phyloP scores from a whole-genome alignment of 1,140 invertebrate genomes.

The Drosophila serrata region DNA sequence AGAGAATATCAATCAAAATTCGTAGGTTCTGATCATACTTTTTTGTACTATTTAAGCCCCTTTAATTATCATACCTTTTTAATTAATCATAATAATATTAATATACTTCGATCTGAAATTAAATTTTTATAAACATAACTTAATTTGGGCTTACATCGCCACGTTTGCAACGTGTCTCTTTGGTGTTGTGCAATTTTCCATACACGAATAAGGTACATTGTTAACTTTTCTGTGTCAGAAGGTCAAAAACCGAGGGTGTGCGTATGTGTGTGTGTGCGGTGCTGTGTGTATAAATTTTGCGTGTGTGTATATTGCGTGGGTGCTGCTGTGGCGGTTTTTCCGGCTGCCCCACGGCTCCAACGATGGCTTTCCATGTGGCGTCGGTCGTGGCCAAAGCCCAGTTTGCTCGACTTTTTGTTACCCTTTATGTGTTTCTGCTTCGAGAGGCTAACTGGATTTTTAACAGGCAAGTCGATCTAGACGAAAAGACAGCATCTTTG shows the following conservation, averaged over 20 bases:
- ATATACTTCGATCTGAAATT: not conserved
- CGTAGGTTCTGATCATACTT: not conserved
- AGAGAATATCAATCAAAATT: not conserved
- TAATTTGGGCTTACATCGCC: constrained; percentile 35
- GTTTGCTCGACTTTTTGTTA: not conserved
- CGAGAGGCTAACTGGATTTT: not conserved
- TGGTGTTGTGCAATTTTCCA: constrained; percentile 27
- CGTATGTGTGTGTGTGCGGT: constrained; percentile 9
- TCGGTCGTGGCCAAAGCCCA: not conserved
- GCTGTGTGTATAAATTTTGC: constrained; percentile 10
- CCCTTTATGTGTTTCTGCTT: not conserved
- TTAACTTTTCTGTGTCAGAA: constrained; percentile 43
- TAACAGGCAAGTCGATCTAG: not conserved
- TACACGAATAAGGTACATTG: constrained; percentile 18
- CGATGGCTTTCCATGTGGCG: constrained; percentile 10
- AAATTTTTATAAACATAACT: not conserved
- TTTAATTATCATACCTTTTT: not conserved
- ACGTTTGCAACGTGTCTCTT: not conserved
- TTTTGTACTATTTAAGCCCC: not conserved
- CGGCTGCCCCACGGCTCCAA: constrained; percentile 7
- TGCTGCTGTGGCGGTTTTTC: constrained; percentile 34
- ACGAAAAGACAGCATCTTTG: not conserved
- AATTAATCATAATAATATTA: not conserved
- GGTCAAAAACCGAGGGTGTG: constrained; percentile 41
- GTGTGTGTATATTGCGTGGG: constrained; percentile 32